These are phyloP conservation scores for Caenorhabditis afra DNA, from an alignment of 2,888 invertebrate genomes.

Conservation along the genomic window DNA sequence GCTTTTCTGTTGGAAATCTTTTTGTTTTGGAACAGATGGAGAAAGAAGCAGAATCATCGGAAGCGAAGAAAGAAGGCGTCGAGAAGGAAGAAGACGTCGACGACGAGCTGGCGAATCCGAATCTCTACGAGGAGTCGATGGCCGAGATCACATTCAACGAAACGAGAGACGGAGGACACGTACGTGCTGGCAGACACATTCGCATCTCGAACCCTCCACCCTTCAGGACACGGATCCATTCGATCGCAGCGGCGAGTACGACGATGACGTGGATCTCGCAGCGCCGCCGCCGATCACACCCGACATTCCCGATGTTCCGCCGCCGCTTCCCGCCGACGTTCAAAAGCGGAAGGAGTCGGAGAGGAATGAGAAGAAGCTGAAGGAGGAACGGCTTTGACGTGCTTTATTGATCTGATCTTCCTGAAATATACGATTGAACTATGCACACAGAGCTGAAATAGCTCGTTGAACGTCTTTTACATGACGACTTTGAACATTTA, in stretches of 20 bases:
- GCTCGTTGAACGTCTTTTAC: too few relatives aligned
- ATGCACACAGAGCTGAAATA: too few relatives aligned
- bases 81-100: constrained; percentile 34
- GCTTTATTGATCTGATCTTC: too few relatives aligned
- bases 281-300: constrained; percentile 50
- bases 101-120: constrained; percentile 37
- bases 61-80: background rate
- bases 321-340: too few relatives aligned
- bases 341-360: too few relatives aligned
- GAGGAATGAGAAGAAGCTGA: too few relatives aligned
- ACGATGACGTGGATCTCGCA: constrained; percentile 42
- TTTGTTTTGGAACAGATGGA: background rate
- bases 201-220: too few relatives aligned
- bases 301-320: constrained; percentile 39
- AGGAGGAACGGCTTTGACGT: too few relatives aligned
- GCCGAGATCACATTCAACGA: constrained; percentile 50
- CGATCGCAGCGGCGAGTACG: constrained; percentile 49
- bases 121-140: constrained; percentile 54
- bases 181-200: too few relatives aligned
- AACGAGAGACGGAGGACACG: constrained; percentile 35
- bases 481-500: too few relatives aligned
- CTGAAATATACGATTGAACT: too few relatives aligned
- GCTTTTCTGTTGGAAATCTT: background rate
- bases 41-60: background rate
- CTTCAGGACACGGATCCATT: constrained; percentile 53